Conservation (phyloP, 1,140 invertebrate species). For the Sitobion miscanthi region DNA sequence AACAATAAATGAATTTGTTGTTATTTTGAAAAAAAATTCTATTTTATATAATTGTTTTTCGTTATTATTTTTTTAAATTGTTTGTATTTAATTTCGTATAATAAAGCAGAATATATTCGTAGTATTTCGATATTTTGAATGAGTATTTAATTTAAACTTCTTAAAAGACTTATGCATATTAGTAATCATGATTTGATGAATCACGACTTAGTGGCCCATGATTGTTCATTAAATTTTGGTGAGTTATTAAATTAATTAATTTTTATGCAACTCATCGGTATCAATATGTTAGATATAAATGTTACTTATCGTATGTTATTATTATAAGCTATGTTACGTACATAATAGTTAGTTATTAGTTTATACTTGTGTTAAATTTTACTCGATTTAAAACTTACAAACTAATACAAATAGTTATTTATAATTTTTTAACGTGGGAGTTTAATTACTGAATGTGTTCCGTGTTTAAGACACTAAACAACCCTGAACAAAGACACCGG, state of each 20-base stretch:
- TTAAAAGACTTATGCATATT: neutral
- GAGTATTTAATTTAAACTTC: neutral
- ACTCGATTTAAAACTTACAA: neutral
- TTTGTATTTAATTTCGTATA: no score
- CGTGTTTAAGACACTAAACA: neutral
- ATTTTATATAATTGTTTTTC: no score
- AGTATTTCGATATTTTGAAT: no score
- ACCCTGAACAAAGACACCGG: neutral
- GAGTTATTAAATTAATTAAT: neutral
- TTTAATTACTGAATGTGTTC: neutral
- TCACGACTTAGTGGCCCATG: neutral
- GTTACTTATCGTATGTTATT: neutral
- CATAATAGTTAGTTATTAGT: neutral
- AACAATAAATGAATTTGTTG: neutral
- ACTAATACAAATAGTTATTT: neutral
- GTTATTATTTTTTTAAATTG: no score
- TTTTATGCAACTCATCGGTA: neutral
- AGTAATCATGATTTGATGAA: neutral
- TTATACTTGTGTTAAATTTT: neutral
- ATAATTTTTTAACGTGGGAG: neutral
- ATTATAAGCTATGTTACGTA: neutral
- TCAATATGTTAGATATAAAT: neutral
- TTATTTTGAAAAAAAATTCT: no score
- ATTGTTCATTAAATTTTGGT: neutral
- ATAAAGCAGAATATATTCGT: no score